Percentiles rank a stretch among this genome's conserved stretches.
Evolutionary conservation across 2,113 vertebrate species (phyloP).

Genomic region (Salminus brasiliensis): DNA sequence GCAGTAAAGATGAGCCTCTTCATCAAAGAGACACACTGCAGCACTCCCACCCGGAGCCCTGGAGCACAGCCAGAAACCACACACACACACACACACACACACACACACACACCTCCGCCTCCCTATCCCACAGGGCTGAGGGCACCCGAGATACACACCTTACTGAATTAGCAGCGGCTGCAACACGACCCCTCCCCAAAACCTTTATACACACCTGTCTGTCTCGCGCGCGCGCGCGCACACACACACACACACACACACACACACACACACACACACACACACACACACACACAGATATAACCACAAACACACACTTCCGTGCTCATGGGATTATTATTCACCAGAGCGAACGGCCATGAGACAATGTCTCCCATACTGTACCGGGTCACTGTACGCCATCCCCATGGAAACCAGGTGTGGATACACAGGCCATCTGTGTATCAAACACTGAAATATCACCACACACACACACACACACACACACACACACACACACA

Average conservation of each 20-base stretch:
- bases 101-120: constrained; percentile 31
- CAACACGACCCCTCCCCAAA: constrained; percentile 21
- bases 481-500: background rate
- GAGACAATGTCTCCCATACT: constrained; percentile 57
- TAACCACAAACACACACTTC: background rate
- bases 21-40: constrained; percentile 54
- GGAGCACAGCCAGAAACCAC: constrained; percentile 53
- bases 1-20: constrained; percentile 58
- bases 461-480: background rate
- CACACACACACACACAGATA: constrained; percentile 15
- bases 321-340: constrained; percentile 39
- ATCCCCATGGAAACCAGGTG: constrained; percentile 68
- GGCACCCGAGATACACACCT: constrained; percentile 13
- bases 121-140: background rate
- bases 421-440: constrained; percentile 66
- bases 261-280: background rate
- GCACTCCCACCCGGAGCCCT: constrained; percentile 21
- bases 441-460: constrained; percentile 57
- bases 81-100: constrained; percentile 33
- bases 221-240: background rate
- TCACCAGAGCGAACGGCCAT: constrained; percentile 47
- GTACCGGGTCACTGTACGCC: constrained; percentile 18
- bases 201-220: constrained; percentile 16
- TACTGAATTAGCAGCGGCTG: constrained; percentile 57
- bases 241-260: background rate